Evolutionary conservation across 53 echinoderm and acorn worm species (phyloP), one percentile per base, ranked within the genome.

Genomic region (Temnopleurus reevesii): DNA sequence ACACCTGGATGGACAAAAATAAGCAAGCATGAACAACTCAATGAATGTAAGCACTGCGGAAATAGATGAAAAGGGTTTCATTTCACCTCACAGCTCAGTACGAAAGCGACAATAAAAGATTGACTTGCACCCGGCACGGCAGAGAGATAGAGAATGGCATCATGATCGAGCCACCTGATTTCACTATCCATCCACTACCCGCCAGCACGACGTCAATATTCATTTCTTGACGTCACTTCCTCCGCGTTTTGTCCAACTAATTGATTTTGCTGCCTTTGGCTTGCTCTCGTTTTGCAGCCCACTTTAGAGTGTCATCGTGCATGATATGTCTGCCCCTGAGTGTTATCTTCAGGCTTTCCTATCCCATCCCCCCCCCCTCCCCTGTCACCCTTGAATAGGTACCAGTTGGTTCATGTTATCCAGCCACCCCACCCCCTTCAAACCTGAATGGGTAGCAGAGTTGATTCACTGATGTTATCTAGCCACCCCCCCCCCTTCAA

Each of bases 221-320:
- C 91, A 94, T 90, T 91, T 86, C 91, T 94, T 94, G 94, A 94
- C 94, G 94, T 94, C 94, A 94, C 94, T 87, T 87, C 88, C 88
- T 65, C 71, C 46, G 19, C 88, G 88, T 28, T 87, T 87, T 87
- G 88, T 87, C 76, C 47, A 66, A 45, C 30, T 87, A 87, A 87
- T 87, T 87, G 88, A 87, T 87, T 87, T 87, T 66, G 88, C 88
- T 87, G 55, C 88, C 88, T 65, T 85, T 65, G 88, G 88, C 88
- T 65, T 66, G 54, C 71, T 87, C 51, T 71, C 53, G 55, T 83
- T 83, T 61, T 60, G 60, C 85, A 59, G 27, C 85, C 27, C 44
- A 54, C 83, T 83, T 83, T 83, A 36, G 51, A 83, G 83, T 83
- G 83, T 83, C 54, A 38, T 23, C 35, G 83, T 54, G 55, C 83